Conservation (phyloP, 2,888 invertebrate species). For the Ecliptopera silaceata region DNA sequence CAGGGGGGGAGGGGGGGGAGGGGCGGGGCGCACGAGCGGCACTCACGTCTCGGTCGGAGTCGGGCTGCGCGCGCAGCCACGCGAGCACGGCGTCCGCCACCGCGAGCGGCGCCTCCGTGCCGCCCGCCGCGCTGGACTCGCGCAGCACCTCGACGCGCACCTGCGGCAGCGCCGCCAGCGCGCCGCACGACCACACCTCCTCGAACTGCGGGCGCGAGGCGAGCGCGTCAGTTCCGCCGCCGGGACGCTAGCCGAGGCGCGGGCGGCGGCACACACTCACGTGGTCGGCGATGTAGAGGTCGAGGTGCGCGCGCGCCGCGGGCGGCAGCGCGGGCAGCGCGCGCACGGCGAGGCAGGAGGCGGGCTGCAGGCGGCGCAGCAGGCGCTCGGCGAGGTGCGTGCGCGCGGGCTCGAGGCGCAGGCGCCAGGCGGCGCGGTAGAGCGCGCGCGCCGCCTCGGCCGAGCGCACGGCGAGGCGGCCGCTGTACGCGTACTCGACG, state of each 20-base stretch:
- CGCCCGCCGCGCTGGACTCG: slow-evolving; percentile 87
- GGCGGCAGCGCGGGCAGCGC: slow-evolving; percentile 71
- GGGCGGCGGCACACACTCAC: slow-evolving; percentile 64
- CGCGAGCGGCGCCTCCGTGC: slow-evolving; percentile 78
- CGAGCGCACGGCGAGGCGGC: slow-evolving; percentile 80
- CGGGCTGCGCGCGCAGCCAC: slow-evolving; percentile 79
- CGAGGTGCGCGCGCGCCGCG: slow-evolving; percentile 78
- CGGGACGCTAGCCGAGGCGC: not conserved
- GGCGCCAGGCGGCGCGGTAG: slow-evolving; percentile 90
- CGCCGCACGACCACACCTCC: slow-evolving; percentile 84
- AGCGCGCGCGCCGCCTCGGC: slow-evolving; percentile 86
- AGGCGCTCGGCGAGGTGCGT: slow-evolving; percentile 87
- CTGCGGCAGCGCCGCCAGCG: slow-evolving; percentile 85
- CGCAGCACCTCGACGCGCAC: slow-evolving; percentile 89
- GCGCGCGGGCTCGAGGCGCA: slow-evolving; percentile 90
- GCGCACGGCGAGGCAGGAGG: slow-evolving; percentile 83
- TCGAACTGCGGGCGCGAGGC: slow-evolving; percentile 77
- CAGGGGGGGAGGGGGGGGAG: not conserved
- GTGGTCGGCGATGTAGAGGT: slow-evolving; percentile 87
- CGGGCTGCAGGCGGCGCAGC: slow-evolving; percentile 83
- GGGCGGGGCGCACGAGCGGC: not conserved
- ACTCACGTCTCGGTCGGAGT: slow-evolving; percentile 38
- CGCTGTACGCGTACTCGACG: slow-evolving; percentile 93
- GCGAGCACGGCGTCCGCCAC: slow-evolving; percentile 85
- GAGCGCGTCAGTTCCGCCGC: not conserved